phyloP scores from a whole-genome alignment of 2,888 invertebrate genomes.

The Stenichneumon culpator region DNA sequence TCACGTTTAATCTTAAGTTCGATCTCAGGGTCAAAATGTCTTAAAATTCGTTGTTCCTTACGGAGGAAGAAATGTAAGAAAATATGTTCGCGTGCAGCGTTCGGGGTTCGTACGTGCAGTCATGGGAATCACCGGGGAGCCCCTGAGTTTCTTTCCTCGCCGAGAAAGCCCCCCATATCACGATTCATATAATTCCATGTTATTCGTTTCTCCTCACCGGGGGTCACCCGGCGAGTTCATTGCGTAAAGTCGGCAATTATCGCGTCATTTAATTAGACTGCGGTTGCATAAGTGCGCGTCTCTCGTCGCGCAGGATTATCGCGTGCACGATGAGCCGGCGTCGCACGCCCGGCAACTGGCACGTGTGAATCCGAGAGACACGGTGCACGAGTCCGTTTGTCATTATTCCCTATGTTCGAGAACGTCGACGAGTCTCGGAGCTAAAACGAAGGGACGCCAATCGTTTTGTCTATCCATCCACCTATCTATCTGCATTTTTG shows the following conservation, averaged over 20 bases:
- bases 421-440: conserved; percentile 50
- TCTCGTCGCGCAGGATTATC: conserved; percentile 60
- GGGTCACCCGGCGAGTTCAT: conserved; percentile 60
- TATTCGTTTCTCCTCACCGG: conserved; percentile 44
- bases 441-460: conserved; percentile 5
- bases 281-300: conserved; percentile 23
- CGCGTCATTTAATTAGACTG: conserved; percentile 65
- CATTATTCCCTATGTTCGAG: conserved; percentile 35
- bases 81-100: too few relatives aligned
- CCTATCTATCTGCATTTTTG: too few relatives aligned
- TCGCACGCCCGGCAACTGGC: conserved; percentile 68
- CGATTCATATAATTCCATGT: conserved; percentile 66
- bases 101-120: too few relatives aligned
- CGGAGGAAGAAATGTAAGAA: too few relatives aligned
- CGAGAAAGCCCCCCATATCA: neutral
- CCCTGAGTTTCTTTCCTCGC: neutral
- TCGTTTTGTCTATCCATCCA: neutral
- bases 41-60: too few relatives aligned
- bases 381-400: conserved; percentile 23
- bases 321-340: conserved; percentile 58
- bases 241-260: conserved; percentile 64
- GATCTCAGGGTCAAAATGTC: too few relatives aligned
- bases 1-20: too few relatives aligned
- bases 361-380: conserved; percentile 75
- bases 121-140: neutral